Conservation (phyloP, 2,888 invertebrate genomes). For the Hirtodrosophila trivittata region DNA sequence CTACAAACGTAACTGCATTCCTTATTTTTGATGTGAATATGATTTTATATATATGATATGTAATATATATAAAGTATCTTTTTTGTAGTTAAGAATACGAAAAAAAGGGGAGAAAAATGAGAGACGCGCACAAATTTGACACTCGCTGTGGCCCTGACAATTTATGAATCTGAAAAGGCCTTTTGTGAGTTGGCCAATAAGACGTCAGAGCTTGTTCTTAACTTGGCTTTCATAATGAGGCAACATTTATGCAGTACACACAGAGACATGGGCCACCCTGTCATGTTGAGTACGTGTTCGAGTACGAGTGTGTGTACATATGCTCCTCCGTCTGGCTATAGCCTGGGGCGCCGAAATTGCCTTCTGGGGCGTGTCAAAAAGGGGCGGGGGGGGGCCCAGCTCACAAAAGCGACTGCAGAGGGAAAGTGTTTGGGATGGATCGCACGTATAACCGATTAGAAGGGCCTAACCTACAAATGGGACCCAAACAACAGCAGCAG, state of each 20-base stretch:
- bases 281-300: conserved; percentile 37
- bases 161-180: conserved; percentile 29
- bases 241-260: conserved; percentile 72
- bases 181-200: conserved; percentile 3
- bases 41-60: too few relatives aligned
- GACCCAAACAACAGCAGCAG: too few relatives aligned
- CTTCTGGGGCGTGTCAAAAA: conserved; percentile 15
- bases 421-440: conserved; percentile 60
- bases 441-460: conserved; percentile 75
- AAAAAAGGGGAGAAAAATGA: conserved; percentile 1
- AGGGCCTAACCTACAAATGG: conserved; percentile 58
- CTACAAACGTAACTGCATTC: too few relatives aligned
- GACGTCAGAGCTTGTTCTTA: conserved; percentile 23
- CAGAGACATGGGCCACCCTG: conserved; percentile 39
- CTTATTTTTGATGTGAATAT: too few relatives aligned
- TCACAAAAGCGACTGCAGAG: conserved; percentile 1
- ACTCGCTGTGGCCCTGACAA: conserved; percentile 11
- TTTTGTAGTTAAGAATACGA: too few relatives aligned
- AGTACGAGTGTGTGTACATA: conserved; percentile 1
- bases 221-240: conserved; percentile 60
- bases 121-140: conserved; percentile 11
- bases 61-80: too few relatives aligned
- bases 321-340: conserved; percentile 2
- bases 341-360: conserved; percentile 32
- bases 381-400: not conserved